These are phyloP conservation scores for Harpagoxenus sublaevis DNA, from an alignment of 2,888 invertebrate genomes.

Conservation along the genomic window DNA sequence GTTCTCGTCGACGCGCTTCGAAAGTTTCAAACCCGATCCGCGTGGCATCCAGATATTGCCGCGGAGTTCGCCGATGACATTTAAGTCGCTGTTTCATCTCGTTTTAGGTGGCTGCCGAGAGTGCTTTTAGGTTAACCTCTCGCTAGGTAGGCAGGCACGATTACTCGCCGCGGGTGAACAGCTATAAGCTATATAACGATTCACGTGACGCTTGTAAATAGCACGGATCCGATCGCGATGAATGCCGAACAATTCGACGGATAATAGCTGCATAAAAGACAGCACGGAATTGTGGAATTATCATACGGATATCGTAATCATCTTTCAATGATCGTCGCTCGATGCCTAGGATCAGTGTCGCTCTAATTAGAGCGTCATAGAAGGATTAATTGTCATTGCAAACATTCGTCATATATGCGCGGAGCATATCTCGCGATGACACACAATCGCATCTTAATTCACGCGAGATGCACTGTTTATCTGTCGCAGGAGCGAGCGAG, in stretches of 20 bases:
- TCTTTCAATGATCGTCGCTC: neutral
- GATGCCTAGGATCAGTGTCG: neutral
- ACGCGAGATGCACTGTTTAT: neutral
- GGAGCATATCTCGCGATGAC: neutral
- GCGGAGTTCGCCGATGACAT: neutral
- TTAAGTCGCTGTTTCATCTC: neutral
- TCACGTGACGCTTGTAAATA: constrained; percentile 17
- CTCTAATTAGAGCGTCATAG: neutral
- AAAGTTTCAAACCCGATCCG: neutral
- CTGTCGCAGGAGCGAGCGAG: neutral
- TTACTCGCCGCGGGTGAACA: too few species aligned
- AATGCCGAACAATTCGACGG: neutral
- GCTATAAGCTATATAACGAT: neutral
- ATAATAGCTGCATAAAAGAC: neutral
- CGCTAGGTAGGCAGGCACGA: neutral
- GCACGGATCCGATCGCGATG: neutral
- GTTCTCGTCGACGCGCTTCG: neutral
- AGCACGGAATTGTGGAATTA: neutral
- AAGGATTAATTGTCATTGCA: neutral
- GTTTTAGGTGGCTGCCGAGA: neutral
- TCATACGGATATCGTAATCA: neutral
- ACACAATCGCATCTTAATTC: neutral
- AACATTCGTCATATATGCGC: neutral
- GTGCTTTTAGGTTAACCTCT: constrained; percentile 32
- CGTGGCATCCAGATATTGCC: neutral